phyloP scores from a whole-genome alignment of 2,888 invertebrate species.

The Sinohyriopsis cumingii region DNA sequence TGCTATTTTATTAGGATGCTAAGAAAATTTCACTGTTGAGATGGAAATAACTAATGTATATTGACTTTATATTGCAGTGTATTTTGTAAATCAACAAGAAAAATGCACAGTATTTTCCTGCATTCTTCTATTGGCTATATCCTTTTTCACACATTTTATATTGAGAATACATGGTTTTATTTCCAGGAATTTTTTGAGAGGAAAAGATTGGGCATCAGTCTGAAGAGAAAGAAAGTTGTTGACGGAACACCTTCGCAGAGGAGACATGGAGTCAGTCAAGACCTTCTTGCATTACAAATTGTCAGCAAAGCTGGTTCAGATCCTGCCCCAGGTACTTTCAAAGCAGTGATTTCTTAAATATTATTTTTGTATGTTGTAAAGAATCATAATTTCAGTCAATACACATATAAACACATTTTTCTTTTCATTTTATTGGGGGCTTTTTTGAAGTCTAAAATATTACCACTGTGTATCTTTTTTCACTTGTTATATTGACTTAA shows the following conservation, averaged over 20 bases:
- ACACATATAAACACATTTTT: not conserved
- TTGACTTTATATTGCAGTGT: too few species aligned
- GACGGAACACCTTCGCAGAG: slow-evolving; percentile 12
- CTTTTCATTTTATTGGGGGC: not conserved
- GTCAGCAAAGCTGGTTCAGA: slow-evolving; percentile 40
- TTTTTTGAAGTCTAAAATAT: too few species aligned
- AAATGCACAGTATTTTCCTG: too few species aligned
- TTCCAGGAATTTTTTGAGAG: slow-evolving; percentile 59
- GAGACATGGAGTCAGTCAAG: slow-evolving; percentile 47
- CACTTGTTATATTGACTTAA: too few species aligned
- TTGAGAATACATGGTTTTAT: not conserved
- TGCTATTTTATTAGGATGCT: too few species aligned
- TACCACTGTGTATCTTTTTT: too few species aligned
- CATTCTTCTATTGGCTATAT: too few species aligned
- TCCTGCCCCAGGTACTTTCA: slow-evolving; percentile 11
- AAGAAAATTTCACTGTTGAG: too few species aligned
- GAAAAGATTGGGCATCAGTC: slow-evolving; percentile 26
- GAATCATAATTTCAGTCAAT: not conserved
- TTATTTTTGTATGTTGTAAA: too few species aligned
- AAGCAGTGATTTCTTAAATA: not conserved
- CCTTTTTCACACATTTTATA: too few species aligned
- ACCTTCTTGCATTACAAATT: slow-evolving; percentile 49
- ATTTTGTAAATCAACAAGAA: too few species aligned
- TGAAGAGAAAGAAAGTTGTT: slow-evolving; percentile 4
- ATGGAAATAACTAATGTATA: too few species aligned